Conservation (phyloP, 2,888 invertebrate species). For the Lepidochitona cinerea region DNA sequence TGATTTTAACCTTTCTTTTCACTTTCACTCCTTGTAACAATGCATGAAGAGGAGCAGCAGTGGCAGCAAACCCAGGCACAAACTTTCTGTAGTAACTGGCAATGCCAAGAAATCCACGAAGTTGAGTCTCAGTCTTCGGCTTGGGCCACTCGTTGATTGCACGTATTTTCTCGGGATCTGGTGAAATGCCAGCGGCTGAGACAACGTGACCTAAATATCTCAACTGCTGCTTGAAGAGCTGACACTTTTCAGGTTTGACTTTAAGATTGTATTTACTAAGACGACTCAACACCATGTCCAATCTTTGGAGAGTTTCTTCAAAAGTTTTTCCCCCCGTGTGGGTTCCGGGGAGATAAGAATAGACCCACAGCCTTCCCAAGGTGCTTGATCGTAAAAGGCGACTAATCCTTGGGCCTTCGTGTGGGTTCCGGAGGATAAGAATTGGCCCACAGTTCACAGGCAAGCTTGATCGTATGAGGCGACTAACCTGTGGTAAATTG, state of each 20-base stretch:
- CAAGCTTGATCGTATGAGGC: too few species aligned
- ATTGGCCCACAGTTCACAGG: too few species aligned
- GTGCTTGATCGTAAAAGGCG: too few species aligned
- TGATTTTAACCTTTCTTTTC: conserved; percentile 2
- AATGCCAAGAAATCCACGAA: conserved; percentile 27
- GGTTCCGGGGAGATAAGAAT: too few species aligned
- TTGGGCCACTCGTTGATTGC: conserved; percentile 11
- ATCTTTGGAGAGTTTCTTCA: neutral
- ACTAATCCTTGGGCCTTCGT: too few species aligned
- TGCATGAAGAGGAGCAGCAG: conserved; percentile 20
- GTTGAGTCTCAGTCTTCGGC: conserved; percentile 12
- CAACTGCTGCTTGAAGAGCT: neutral
- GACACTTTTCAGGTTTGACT: conserved; percentile 7
- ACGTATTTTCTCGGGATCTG: conserved; percentile 11
- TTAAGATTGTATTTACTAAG: neutral
- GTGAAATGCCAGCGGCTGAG: conserved; percentile 6
- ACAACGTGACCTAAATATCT: neutral
- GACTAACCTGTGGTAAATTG: too few species aligned
- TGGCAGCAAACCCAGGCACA: conserved; percentile 24
- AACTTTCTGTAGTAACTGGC: conserved; percentile 28
- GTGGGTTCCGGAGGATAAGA: too few species aligned
- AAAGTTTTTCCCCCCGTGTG: too few species aligned
- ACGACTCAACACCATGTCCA: conserved; percentile 2
- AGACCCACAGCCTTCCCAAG: too few species aligned
- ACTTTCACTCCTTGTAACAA: conserved; percentile 7